Evolutionary conservation across 1,140 invertebrate species (phyloP).

Genomic region (Megalonaias nervosa): DNA sequence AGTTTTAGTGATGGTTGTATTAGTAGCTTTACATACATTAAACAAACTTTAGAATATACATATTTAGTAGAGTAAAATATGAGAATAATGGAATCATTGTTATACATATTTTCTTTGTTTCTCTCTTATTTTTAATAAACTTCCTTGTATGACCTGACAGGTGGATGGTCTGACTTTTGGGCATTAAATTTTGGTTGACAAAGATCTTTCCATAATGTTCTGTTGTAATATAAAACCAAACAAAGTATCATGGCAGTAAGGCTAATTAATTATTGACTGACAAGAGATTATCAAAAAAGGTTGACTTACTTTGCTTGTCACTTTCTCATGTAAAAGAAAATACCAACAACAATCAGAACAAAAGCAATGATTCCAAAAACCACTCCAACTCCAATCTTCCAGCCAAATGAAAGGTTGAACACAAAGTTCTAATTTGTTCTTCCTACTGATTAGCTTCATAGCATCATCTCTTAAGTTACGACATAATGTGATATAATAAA

Average conservation of each 20-base stretch:
- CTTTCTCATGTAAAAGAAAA: conserved; percentile 39
- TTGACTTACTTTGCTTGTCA: conserved; percentile 35
- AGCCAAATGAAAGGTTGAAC: conserved; percentile 28
- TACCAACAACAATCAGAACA: conserved; percentile 26
- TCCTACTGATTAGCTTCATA: not conserved
- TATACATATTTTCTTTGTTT: not conserved
- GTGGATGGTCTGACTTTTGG: not conserved
- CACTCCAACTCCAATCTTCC: conserved; percentile 35
- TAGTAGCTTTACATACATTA: not conserved
- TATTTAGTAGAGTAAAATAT: not conserved
- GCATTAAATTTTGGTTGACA: not conserved
- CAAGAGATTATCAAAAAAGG: not conserved
- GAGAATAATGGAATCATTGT: not conserved
- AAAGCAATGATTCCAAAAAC: conserved; percentile 32
- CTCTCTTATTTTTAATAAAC: not conserved
- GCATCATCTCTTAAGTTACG: not conserved
- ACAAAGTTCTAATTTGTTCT: not conserved
- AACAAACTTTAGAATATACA: not conserved
- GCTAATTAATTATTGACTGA: not conserved
- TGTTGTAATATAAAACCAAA: not conserved
- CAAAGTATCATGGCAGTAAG: not conserved
- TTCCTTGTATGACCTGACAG: not conserved
- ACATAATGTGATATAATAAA: not conserved
- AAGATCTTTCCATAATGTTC: not conserved
- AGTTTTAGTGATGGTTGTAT: not conserved